phyloP scores from a whole-genome alignment of 2,113 vertebrate genomes.

The Microtus oregoni region DNA sequence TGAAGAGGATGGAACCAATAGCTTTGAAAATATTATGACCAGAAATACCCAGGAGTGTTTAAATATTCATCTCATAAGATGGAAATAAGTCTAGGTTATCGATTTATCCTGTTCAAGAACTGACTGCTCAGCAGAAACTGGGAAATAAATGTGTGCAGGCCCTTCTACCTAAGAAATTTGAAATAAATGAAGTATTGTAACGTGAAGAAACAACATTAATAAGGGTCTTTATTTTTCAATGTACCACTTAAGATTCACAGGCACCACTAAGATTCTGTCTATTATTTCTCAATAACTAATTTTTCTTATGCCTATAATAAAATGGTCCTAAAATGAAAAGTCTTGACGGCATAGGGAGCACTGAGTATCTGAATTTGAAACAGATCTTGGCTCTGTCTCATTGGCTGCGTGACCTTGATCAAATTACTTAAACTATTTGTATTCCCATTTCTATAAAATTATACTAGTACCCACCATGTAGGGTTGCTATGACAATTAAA shows the following conservation, averaged over 20 bases:
- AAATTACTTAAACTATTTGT: background rate
- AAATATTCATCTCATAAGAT: conserved; percentile 73
- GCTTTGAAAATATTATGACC: conserved; percentile 39
- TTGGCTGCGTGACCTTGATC: background rate
- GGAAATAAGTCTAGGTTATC: conserved; percentile 65
- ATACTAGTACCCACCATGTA: background rate
- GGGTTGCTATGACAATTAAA: background rate
- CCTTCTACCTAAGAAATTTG: conserved; percentile 10
- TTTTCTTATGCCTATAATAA: background rate
- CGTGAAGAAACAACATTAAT: conserved; percentile 36
- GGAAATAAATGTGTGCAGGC: conserved; percentile 31
- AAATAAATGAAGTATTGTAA: conserved; percentile 46
- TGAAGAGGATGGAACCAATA: background rate
- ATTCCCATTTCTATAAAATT: background rate
- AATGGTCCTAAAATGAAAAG: background rate
- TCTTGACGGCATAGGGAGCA: background rate
- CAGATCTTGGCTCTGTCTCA: background rate
- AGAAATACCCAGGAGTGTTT: conserved; percentile 45
- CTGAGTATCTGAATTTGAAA: background rate
- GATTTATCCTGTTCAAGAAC: conserved; percentile 65
- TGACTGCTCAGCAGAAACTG: conserved; percentile 67
- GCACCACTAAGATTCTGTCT: background rate
- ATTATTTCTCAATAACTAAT: background rate
- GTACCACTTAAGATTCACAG: background rate
- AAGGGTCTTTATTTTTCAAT: background rate